Base-by-base conservation (phyloP, 2,888 invertebrate genomes). In the Chirona hameri region DNA sequence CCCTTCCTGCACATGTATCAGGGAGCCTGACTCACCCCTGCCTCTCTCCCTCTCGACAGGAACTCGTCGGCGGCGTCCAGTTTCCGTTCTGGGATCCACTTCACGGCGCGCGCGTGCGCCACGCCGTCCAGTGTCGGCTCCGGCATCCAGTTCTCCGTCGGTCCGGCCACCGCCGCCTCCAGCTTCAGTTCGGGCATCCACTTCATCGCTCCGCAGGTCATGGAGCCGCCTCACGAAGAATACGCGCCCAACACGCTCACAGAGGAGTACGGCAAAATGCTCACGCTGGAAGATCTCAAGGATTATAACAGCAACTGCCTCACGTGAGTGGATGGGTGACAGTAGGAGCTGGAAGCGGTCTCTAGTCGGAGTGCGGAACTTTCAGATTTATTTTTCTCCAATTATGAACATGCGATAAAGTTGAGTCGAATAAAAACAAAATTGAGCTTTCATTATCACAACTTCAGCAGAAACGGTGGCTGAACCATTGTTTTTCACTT, bases 1-100 rank as follows among this genome's bases (percentile, higher is more conserved):
- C 39, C 39, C 39, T 39, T 39, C 39, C 39, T 39, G 4, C 39
- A 5, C 39, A 39, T 39, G 39, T 39, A 39, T 39, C 39, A 39
- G 39, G 39, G 39, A 39, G 39, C 7, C 39, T 39, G 39, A 39
- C 39, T 39, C 39, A n/a, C n/a, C n/a, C n/a, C n/a, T n/a, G n/a
- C 39, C 39, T 7, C 39, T 39, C 39, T 39, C 39, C 39, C 18
- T 12, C 52, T 52, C 52, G 18, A 12, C 76, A 76, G 76, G 39
- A 21, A 24, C 76, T 76, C 76, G 24, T 76, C 76, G 46, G 39
- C 76, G 76, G 76, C 76, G 21, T 76, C 76, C 76, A 76, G 76
- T 39, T 76, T 76, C 46, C 76, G 12, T 69, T 76, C 76, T 3
- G 76, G 76, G 27, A 76, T 76, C 24, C 76, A 76, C 76, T 76